Conservation (phyloP, 2,888 invertebrate genomes). For the Listrodromus nycthemerus region DNA sequence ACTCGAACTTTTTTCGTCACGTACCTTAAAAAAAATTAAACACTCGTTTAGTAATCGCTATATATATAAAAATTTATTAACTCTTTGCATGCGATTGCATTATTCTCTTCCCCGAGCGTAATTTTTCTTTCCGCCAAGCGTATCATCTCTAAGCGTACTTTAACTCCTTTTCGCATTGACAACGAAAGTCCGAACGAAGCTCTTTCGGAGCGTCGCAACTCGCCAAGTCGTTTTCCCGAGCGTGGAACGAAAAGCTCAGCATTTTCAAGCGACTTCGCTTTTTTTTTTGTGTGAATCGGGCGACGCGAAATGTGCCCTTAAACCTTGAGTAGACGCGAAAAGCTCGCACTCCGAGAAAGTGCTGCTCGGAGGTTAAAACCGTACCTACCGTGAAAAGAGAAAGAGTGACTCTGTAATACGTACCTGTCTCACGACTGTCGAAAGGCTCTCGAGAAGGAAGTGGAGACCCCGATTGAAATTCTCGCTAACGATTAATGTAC, state of each 20-base stretch:
- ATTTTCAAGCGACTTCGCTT: slow-evolving; percentile 1
- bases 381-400: not conserved
- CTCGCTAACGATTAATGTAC: slow-evolving; percentile 52
- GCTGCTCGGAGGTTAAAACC: slow-evolving; percentile 25
- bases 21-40: no score
- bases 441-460: slow-evolving; percentile 42
- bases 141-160: no score
- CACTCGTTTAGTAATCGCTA: no score
- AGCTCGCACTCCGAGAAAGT: slow-evolving; percentile 38
- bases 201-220: slow-evolving; percentile 36
- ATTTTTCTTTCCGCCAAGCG: no score
- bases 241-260: slow-evolving; percentile 44
- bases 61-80: no score
- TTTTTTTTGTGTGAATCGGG: slow-evolving; percentile 25
- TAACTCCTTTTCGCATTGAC: not conserved
- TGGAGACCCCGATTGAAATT: slow-evolving; percentile 57
- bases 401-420: slow-evolving; percentile 1
- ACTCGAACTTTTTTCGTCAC: no score
- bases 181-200: not conserved
- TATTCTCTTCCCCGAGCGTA: no score
- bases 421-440: slow-evolving; percentile 8
- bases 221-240: slow-evolving; percentile 35
- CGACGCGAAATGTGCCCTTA: slow-evolving; percentile 46
- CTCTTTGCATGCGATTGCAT: no score
- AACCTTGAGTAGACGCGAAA: slow-evolving; percentile 46